Percentiles rank a stretch among this genome's conserved stretches.
Conservation (phyloP, 2,888 invertebrate genomes). For the Amaurobius ferox region DNA sequence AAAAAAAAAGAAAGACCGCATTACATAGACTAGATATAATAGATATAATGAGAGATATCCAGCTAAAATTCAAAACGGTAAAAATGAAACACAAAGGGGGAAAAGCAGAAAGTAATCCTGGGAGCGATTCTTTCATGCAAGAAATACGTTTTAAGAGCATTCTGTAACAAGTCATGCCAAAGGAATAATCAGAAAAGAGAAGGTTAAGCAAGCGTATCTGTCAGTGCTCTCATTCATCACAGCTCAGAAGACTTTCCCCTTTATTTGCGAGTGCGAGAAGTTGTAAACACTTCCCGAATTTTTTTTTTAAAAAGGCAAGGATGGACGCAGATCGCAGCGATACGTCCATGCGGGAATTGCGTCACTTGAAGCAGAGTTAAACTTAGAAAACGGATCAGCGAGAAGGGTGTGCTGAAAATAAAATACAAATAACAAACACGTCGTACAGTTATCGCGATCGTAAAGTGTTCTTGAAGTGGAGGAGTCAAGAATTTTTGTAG, state of each 20-base stretch:
- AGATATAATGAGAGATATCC: no score
- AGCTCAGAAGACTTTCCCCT: neutral
- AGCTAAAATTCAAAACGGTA: no score
- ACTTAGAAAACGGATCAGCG: neutral
- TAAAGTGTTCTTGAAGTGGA: no score
- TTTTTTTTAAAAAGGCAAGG: neutral
- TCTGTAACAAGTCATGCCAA: conserved; percentile 1
- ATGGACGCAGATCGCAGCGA: neutral
- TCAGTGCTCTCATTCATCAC: neutral
- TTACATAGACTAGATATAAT: no score
- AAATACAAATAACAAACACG: neutral
- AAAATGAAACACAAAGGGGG: neutral
- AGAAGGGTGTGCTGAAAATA: neutral
- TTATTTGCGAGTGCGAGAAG: neutral
- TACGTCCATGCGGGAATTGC: neutral
- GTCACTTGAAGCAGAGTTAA: neutral
- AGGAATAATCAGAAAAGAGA: neutral
- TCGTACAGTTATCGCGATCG: no score
- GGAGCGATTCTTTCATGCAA: neutral
- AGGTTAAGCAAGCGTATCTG: neutral
- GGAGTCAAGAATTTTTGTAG: no score
- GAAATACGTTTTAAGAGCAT: neutral
- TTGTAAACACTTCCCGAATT: neutral
- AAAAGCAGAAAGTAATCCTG: neutral
- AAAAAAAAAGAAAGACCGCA: no score